Evolutionary conservation across 2,888 invertebrate genomes (phyloP), one percentile per base, ranked within the genome.

Genomic region (Cephus nigrinus): DNA sequence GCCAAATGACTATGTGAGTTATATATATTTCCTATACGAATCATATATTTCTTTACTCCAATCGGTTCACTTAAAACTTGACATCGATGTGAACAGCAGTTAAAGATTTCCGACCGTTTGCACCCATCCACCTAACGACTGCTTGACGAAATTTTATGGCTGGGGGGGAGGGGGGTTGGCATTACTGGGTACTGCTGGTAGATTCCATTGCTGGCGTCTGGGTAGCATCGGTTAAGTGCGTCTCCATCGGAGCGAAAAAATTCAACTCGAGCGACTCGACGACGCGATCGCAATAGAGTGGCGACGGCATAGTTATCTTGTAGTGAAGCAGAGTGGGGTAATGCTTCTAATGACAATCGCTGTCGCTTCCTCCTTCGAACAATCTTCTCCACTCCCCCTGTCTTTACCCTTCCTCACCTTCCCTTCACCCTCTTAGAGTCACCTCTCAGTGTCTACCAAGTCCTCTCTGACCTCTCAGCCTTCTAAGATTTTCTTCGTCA

Each of bases 231-330:
- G 82, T 76, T 82, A 83, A 83, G 82, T 82, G 80, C 82, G 79
- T 75, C 78, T 81, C 79, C 79, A 78, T 80, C 77, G 76, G 76
- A 82, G 82, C 80, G 83, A 85, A 81, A 83, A 83, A 85, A 82
- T 83, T 40, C 36, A 40, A 69, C 69, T 69, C 69, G 69, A 69
- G 4, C 36, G 69, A 69, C 32, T 31, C n/a, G 69, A n/a, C 12
- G 69, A 69, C 69, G 69, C 69, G 69, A 69, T 69, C 69, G 69
- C 32, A 40, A 40, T 40, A 40, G 36, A 40, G 36, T 40, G 36
- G 36, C 36, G 15, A 15, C 36, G 36, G 36, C 36, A 40, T 40
- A 12, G 36, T 40, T 12, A 40, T 40, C 36, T 15, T 40, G 36
- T 4, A 40, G 36, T 4, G 12, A 76, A 69, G 79, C 75, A 71